Evolutionary conservation across 2,113 vertebrate genomes (phyloP), one percentile per base, ranked within the genome.

Genomic region (Gobiocypris rarus): DNA sequence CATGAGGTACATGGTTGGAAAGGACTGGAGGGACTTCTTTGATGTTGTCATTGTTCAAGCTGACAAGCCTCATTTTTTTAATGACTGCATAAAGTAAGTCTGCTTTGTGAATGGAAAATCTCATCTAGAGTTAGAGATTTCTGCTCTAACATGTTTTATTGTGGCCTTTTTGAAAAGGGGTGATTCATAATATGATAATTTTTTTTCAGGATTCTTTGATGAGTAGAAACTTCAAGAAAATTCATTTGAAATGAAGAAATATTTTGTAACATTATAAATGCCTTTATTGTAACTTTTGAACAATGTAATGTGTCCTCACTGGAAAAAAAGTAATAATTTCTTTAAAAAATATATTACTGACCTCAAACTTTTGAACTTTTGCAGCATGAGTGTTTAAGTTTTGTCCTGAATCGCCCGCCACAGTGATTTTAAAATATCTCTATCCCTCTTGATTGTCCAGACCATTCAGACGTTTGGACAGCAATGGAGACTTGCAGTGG

Each of bases 31-130:
- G 81, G 95, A 96, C 65, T 96, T 96, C 83, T 96, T 96, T 41
- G 94, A 96, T 4, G 94, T 95, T 2, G 89, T 96, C 58, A 96
- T 96, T 2, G 95, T 96, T 11, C 95, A 96, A 85, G 95, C 96
- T 0, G 95, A 96, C 88, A 96, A 96, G 78, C 96, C 96, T 22
- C 93, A 95, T 88, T 96, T 96, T 91, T 96, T 96, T 90, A 96
- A 95, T 1, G 95, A 96, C 52, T 95, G 95, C 65, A 87, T 95
- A 87, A 96, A 96, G 95, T 96, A 89, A 93, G 95, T 94, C 9
- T 81, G 10, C 17, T 10, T 10, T 76, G 1, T 61, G 1, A 52
- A n/a, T 69, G 22, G 11, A 54, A 69, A 59, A 26, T 24, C 11
- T 24, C 0, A 15, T 77, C 24, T 11, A 56, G 5, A 45, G 69